These are phyloP conservation scores for Gymnothorax javanicus DNA, from an alignment of 2,797 vertebrate species.

Conservation along the genomic window DNA sequence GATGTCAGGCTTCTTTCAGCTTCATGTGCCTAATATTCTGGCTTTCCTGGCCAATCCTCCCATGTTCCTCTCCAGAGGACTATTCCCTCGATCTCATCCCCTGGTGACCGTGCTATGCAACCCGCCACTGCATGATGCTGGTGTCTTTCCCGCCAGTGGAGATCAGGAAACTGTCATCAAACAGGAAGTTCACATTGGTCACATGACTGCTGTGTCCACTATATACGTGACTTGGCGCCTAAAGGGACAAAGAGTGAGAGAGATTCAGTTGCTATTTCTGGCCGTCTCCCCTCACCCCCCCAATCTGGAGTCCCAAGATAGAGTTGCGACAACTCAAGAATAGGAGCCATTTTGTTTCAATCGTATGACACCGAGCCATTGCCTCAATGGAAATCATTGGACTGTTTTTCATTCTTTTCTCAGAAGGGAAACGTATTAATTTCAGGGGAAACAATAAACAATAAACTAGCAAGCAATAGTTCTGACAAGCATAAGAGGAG, in stretches of 20 bases:
- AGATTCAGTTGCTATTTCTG: not conserved
- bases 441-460: too few species aligned
- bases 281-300: not conserved
- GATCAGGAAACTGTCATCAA: conserved; percentile 89
- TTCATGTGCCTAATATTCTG: conserved; percentile 23
- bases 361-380: too few species aligned
- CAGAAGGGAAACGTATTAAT: too few species aligned
- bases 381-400: too few species aligned
- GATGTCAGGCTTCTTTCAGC: conserved; percentile 25
- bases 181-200: conserved; percentile 93
- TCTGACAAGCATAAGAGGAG: too few species aligned
- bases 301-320: too few species aligned
- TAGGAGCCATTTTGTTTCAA: too few species aligned
- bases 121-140: conserved; percentile 97
- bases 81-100: not conserved
- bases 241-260: conserved; percentile 40
- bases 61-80: not conserved
- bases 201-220: conserved; percentile 96
- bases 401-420: too few species aligned
- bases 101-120: conserved; percentile 71
- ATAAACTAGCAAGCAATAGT: too few species aligned
- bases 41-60: conserved; percentile 31
- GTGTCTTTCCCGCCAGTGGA: conserved; percentile 97
- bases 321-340: too few species aligned
- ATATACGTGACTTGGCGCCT: conserved; percentile 92